These are phyloP conservation scores for Lophochroa leadbeateri DNA, from an alignment of 2,113 vertebrate species.

Conservation along the genomic window DNA sequence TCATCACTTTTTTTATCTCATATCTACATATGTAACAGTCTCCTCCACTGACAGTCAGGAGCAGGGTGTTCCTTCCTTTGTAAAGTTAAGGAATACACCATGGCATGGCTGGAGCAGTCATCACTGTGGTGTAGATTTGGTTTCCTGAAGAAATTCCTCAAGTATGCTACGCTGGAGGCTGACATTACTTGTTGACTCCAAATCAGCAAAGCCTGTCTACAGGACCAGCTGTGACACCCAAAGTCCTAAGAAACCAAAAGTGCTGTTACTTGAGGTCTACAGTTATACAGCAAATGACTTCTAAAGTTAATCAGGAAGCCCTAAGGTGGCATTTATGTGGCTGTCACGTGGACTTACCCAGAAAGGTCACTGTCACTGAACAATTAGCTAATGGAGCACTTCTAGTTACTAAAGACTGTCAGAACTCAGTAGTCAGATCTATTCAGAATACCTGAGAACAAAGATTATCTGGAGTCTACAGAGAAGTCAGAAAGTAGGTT, in stretches of 20 bases:
- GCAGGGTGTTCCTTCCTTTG: not conserved
- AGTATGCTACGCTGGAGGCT: not conserved
- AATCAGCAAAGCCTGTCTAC: not conserved
- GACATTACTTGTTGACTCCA: not conserved
- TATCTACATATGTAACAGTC: not conserved
- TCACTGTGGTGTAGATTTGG: fast-evolving
- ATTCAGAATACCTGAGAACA: slow-evolving; percentile 38
- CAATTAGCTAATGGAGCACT: slow-evolving; percentile 74
- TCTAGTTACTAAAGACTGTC: slow-evolving; percentile 36
- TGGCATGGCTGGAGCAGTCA: not conserved
- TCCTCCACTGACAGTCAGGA: not conserved
- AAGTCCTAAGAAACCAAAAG: not conserved
- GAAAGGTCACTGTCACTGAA: slow-evolving; percentile 31
- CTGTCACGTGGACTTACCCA: not conserved
- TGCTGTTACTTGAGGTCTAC: not conserved
- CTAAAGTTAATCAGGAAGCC: slow-evolving; percentile 29
- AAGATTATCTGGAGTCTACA: slow-evolving; percentile 10
- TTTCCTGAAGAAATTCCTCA: not conserved
- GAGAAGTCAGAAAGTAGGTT: not conserved
- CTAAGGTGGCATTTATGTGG: slow-evolving; percentile 16
- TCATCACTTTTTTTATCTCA: not conserved
- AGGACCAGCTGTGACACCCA: not conserved
- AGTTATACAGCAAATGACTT: slow-evolving; percentile 9
- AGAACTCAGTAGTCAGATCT: not conserved
- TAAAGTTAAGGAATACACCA: not conserved